These are phyloP conservation scores for Chaetophractus vellerosus DNA, from an alignment of 2,797 vertebrate genomes.

Conservation along the genomic window DNA sequence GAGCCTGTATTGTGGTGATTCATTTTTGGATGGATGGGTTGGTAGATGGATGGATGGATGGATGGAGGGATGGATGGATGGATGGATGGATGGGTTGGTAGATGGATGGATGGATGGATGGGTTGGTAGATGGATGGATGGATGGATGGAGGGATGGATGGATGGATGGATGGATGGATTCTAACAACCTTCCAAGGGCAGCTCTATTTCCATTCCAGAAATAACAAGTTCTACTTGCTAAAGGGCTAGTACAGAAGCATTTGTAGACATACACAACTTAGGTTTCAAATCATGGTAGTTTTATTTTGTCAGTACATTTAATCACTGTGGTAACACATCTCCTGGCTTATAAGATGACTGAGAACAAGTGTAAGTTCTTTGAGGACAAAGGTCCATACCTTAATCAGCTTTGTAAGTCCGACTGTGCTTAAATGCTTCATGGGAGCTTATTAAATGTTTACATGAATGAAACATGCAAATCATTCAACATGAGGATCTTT, in stretches of 20 bases:
- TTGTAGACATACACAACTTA: neutral
- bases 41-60: neutral
- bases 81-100: neutral
- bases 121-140: neutral
- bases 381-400: neutral
- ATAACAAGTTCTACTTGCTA: neutral
- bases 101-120: neutral
- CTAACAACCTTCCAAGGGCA: neutral
- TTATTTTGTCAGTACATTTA: conserved; percentile 38
- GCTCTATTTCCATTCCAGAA: neutral
- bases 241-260: neutral
- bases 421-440: neutral
- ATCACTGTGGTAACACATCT: neutral
- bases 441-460: conserved; percentile 38
- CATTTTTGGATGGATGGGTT: neutral
- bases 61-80: neutral
- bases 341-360: neutral
- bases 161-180: neutral
- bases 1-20: neutral
- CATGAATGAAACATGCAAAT: neutral
- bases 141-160: neutral
- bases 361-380: conserved; percentile 19
- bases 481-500: neutral
- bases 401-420: neutral
- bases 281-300: conserved; percentile 2